Base-by-base conservation (phyloP, 2,113 vertebrate species). In the Clarias batrachus region DNA sequence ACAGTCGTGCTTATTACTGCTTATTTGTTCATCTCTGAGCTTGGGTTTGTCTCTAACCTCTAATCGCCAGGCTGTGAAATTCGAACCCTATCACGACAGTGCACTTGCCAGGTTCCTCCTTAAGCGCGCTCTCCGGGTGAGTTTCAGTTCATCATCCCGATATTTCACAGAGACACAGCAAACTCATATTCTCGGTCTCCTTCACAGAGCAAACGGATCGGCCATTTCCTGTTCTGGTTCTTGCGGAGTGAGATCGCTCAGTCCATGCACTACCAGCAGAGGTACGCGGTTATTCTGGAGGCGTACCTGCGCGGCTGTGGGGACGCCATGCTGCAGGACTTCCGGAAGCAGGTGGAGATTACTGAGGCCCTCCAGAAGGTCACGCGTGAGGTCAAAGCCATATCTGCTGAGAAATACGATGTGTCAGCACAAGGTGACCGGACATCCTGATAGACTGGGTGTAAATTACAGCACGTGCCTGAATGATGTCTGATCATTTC, bases 191-290 rank as follows among this genome's bases (percentile, higher is more conserved):
- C 79, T 13, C 3, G 10, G 11, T 56, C 68, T 88, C 41, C 86
- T 71, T 59, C 57, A 10, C 92, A 99, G 98, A 99, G 98, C 91
- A 99, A 99, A 91, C 95, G 98, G 80, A 99, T 99, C 0, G 98
- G 98, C 27, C 98, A 99, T 91, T 99, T 99, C 90, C 95, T 99
- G 88, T 99, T 99, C 94, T 99, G 98, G 98, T 99, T 99, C 93
- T 91, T 99, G 90, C 96, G 98, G 91, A 99, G 98, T 1, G 98
- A 99, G 94, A 99, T 99, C 21, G 97, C 97, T n/a, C 97, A 99
- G 90, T 99, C 98, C 65, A 97, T 97, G 96, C 97, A 99, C 89
- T 99, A 99, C 90, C 98, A 98, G 56, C 97, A 99, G 93, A 95
- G 98, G 79, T 99, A 98, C 8, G 97, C 98, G 0, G 97, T 99